Conservation (phyloP, 2,113 vertebrate species). For the Irena cyanogastra region DNA sequence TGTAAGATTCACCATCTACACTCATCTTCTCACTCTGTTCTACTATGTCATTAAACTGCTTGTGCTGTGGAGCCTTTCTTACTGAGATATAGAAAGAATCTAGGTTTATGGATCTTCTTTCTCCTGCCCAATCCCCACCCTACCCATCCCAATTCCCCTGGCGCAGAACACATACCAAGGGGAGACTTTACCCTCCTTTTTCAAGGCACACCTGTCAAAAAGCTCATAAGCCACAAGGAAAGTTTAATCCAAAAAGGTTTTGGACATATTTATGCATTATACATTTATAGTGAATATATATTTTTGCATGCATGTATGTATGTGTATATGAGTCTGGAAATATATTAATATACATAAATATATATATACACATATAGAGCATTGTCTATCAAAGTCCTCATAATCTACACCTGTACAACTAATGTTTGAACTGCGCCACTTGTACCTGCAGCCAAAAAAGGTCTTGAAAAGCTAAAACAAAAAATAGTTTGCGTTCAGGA, state of each 20-base stretch:
- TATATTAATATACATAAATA: background rate
- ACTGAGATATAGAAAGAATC: background rate
- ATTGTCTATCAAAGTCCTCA: background rate
- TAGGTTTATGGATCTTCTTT: fast-evolving
- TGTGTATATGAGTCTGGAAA: background rate
- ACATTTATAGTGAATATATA: background rate
- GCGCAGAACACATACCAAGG: background rate
- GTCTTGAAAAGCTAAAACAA: background rate
- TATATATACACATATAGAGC: background rate
- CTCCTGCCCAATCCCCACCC: fast-evolving
- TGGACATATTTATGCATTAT: background rate
- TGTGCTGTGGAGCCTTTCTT: background rate
- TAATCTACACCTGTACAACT: background rate
- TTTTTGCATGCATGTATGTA: fast-evolving
- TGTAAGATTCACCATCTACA: background rate
- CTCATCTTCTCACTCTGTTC: background rate
- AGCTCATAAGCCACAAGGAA: background rate
- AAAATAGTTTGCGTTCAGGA: background rate
- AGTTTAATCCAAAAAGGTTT: background rate
- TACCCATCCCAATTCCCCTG: fast-evolving
- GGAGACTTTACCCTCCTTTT: background rate
- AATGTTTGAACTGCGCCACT: background rate
- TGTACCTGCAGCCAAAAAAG: background rate
- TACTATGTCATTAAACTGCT: background rate
- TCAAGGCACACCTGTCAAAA: background rate